These are phyloP conservation scores for Balanococcus diminutus DNA, from an alignment of 2,888 invertebrate species.

Conservation along the genomic window DNA sequence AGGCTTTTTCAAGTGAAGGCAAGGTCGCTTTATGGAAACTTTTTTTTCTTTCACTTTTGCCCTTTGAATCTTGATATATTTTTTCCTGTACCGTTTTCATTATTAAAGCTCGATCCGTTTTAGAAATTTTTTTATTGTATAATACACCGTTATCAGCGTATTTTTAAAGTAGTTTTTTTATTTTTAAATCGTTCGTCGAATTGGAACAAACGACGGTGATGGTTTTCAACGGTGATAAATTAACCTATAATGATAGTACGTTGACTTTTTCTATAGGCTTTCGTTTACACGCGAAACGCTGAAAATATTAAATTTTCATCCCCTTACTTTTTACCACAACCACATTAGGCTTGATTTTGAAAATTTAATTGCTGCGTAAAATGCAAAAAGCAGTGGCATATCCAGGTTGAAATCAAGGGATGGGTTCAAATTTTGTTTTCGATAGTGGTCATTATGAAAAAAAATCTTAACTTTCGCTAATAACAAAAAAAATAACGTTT, in stretches of 20 bases:
- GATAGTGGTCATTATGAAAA: no score
- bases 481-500: no score
- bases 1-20: background rate
- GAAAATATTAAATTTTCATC: no score
- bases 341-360: no score
- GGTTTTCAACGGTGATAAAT: background rate
- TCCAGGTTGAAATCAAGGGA: no score
- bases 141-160: background rate
- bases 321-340: no score
- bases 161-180: background rate
- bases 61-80: slow-evolving; percentile 24
- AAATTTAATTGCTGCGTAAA: no score
- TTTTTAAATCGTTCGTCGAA: slow-evolving; percentile 6
- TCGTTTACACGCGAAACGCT: no score
- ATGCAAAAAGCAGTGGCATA: no score
- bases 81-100: background rate
- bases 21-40: slow-evolving; percentile 7
- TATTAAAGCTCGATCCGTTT: slow-evolving; percentile 9
- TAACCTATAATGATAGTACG: background rate
- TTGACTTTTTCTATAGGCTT: background rate
- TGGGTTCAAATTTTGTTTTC: no score
- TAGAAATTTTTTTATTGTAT: background rate
- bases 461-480: no score
- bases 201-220: background rate
- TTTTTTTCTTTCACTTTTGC: background rate